These are phyloP conservation scores for Callimorpha dominula DNA, from an alignment of 2,888 invertebrate genomes.

Conservation along the genomic window DNA sequence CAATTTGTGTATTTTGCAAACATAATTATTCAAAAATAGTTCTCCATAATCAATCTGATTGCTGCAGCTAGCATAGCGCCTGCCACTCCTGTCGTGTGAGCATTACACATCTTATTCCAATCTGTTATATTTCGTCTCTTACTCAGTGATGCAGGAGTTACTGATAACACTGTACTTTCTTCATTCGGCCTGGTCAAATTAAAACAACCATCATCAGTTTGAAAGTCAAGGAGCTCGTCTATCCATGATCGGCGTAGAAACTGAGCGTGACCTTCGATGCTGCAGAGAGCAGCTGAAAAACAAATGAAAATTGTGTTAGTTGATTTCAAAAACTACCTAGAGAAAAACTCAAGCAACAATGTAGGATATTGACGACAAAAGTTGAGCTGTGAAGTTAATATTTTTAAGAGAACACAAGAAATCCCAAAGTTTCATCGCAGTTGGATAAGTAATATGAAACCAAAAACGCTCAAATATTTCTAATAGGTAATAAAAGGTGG, in stretches of 20 bases:
- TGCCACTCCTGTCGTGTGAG: constrained; percentile 16
- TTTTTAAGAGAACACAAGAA: too few species aligned
- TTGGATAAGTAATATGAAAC: too few species aligned
- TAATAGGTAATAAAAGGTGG: too few species aligned
- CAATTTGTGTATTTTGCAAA: neutral
- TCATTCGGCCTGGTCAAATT: constrained; percentile 13
- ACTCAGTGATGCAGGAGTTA: neutral
- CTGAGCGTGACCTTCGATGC: constrained; percentile 58
- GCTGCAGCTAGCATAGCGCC: constrained; percentile 16
- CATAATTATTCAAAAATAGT: constrained; percentile 12
- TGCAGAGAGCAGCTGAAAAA: constrained; percentile 62
- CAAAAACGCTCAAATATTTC: too few species aligned
- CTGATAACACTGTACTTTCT: neutral
- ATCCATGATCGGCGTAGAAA: constrained; percentile 63
- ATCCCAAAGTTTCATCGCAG: too few species aligned
- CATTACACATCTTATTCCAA: constrained; percentile 9
- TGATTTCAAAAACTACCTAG: too few species aligned
- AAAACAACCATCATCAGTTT: constrained; percentile 63
- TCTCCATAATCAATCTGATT: constrained; percentile 20
- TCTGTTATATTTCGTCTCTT: neutral
- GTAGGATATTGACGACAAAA: too few species aligned
- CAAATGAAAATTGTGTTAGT: neutral
- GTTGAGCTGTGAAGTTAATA: too few species aligned
- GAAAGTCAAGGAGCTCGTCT: constrained; percentile 44
- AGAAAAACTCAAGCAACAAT: too few species aligned